Conservation (phyloP, 2,113 vertebrate genomes). For the Phainopepla nitens region DNA sequence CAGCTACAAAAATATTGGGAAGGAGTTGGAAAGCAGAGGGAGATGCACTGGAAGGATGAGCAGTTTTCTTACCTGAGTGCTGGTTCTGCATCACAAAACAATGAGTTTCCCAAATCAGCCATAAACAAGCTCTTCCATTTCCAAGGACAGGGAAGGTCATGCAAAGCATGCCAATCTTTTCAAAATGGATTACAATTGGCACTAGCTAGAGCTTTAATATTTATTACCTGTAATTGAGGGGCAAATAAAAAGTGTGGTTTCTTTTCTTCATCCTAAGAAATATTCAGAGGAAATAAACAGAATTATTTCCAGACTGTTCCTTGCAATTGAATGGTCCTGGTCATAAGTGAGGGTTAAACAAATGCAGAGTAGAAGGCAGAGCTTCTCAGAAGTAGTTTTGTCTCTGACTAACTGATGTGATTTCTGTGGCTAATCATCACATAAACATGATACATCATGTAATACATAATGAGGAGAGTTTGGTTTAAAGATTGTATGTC, state of each 20-base stretch:
- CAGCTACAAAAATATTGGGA: background rate
- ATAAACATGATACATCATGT: background rate
- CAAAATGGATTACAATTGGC: background rate
- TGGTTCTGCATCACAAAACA: background rate
- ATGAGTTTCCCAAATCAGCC: background rate
- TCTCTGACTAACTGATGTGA: background rate
- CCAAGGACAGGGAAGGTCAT: background rate
- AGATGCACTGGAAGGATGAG: background rate
- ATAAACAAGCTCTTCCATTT: background rate
- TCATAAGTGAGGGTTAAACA: background rate
- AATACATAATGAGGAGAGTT: background rate
- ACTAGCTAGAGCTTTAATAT: background rate
- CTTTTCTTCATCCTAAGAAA: background rate
- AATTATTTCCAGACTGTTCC: background rate
- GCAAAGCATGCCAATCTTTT: background rate
- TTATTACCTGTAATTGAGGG: background rate
- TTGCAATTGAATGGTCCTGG: background rate
- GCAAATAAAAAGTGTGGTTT: background rate
- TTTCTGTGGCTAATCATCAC: background rate
- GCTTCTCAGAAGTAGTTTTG: background rate
- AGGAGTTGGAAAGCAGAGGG: background rate
- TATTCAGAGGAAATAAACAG: background rate
- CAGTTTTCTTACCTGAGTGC: background rate
- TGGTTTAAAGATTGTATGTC: background rate
- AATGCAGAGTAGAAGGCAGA: background rate